Conservation (phyloP, 1,140 invertebrate genomes). For the Heliothis virescens region DNA sequence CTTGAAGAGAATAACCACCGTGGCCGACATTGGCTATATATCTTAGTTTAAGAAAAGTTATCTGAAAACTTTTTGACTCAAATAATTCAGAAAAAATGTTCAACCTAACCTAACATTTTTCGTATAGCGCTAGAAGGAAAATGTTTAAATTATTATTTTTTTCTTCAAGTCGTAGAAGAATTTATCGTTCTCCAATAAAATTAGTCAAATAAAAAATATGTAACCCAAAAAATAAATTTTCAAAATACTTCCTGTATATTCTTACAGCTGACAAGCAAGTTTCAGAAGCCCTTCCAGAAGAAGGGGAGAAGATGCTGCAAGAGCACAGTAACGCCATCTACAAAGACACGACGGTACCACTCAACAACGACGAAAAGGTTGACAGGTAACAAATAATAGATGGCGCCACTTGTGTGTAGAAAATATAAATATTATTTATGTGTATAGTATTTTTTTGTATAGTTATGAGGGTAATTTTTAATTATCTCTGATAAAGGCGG, state of each 20-base stretch:
- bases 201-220: neutral
- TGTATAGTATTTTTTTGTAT: neutral
- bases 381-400: slow-evolving; percentile 46
- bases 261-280: slow-evolving; percentile 52
- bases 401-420: slow-evolving; percentile 22
- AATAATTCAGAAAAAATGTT: too few species aligned
- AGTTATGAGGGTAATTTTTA: too few species aligned
- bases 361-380: slow-evolving; percentile 42
- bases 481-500: too few species aligned
- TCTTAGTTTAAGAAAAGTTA: too few species aligned
- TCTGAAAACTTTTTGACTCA: too few species aligned
- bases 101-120: too few species aligned
- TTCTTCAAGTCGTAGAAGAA: too few species aligned
- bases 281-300: slow-evolving; percentile 52
- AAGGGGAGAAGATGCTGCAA: slow-evolving; percentile 70
- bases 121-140: too few species aligned
- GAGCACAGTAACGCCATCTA: slow-evolving; percentile 62
- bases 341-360: slow-evolving; percentile 63
- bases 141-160: too few species aligned
- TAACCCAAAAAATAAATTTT: neutral
- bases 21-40: too few species aligned
- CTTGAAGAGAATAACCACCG: too few species aligned
- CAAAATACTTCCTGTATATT: neutral
- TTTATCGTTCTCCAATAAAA: too few species aligned
- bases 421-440: neutral